Evolutionary conservation across 1,140 invertebrate species (phyloP).

Genomic region (Helicorthomorpha holstii): DNA sequence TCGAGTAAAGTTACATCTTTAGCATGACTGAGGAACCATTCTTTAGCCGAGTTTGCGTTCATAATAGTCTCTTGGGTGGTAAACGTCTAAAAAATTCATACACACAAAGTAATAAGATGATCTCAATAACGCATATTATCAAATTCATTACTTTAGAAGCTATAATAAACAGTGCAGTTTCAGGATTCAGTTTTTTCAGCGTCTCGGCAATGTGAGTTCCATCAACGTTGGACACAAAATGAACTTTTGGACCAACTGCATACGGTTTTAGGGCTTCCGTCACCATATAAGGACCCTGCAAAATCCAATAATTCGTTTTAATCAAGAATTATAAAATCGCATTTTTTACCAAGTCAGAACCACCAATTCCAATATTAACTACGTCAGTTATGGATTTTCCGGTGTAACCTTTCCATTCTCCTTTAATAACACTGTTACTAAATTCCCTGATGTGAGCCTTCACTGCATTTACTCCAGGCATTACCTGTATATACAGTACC

Average conservation of each 20-base stretch:
- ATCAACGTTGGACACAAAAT: slow-evolving; percentile 99
- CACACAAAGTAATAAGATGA: too few relatives aligned
- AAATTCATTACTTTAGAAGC: slow-evolving; percentile 60
- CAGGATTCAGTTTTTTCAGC: slow-evolving; percentile 74
- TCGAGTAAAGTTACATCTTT: slow-evolving; percentile 56
- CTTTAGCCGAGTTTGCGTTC: slow-evolving; percentile 91
- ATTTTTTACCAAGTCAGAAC: slow-evolving; percentile 70
- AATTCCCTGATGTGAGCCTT: slow-evolving; percentile 92
- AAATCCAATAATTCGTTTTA: too few relatives aligned
- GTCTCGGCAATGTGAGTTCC: slow-evolving; percentile 94
- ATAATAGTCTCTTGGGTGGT: slow-evolving; percentile 99
- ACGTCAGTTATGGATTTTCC: slow-evolving; percentile 94
- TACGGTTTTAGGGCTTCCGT: slow-evolving; percentile 93
- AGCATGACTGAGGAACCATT: slow-evolving; percentile 73
- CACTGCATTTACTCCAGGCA: slow-evolving; percentile 80
- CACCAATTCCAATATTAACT: slow-evolving; percentile 98
- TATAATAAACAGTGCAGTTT: slow-evolving; percentile 93
- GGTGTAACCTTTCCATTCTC: slow-evolving; percentile 71
- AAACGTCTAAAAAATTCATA: slow-evolving; percentile 72
- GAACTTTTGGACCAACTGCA: slow-evolving; percentile 67
- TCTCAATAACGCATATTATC: not conserved
- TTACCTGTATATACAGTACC: slow-evolving; percentile 36
- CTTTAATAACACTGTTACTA: slow-evolving; percentile 48
- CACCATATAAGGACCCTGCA: slow-evolving; percentile 89
- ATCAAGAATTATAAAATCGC: not conserved